Evolutionary conservation across 1,140 invertebrate genomes (phyloP).

Genomic region (Galendromus occidentalis): DNA sequence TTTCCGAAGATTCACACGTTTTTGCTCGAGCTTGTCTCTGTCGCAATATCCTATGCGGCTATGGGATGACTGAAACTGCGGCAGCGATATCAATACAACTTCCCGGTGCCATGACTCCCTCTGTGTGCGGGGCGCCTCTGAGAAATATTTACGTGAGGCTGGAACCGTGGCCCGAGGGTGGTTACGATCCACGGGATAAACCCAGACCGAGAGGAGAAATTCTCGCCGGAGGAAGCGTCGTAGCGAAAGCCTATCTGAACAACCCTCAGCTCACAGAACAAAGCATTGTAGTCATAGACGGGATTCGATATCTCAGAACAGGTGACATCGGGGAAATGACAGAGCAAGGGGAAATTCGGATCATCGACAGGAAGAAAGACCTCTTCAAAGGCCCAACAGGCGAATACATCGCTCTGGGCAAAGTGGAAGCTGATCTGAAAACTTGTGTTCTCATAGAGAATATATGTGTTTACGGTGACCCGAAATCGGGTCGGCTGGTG

Average conservation of each 20-base stretch:
- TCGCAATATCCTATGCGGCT: slow-evolving; percentile 73
- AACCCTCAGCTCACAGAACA: slow-evolving; percentile 66
- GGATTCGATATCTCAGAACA: slow-evolving; percentile 71
- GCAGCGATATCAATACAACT: slow-evolving; percentile 20
- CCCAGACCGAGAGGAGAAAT: slow-evolving; percentile 82
- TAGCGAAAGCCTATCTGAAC: slow-evolving; percentile 80
- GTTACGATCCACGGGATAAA: slow-evolving; percentile 38
- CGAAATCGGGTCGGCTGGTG: slow-evolving; percentile 59
- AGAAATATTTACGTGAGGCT: slow-evolving; percentile 64
- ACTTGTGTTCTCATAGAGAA: slow-evolving; percentile 87
- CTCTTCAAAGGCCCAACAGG: slow-evolving; percentile 35
- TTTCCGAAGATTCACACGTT: slow-evolving; percentile 83
- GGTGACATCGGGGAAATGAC: slow-evolving; percentile 83
- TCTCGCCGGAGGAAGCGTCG: slow-evolving; percentile 67
- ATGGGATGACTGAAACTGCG: slow-evolving; percentile 17
- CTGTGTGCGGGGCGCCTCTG: slow-evolving; percentile 58
- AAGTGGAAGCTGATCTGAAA: slow-evolving; percentile 57
- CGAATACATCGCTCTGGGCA: slow-evolving; percentile 28
- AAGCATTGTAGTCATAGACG: slow-evolving; percentile 41
- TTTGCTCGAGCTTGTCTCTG: slow-evolving; percentile 85
- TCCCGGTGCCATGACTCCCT: slow-evolving; percentile 19
- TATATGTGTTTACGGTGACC: slow-evolving; percentile 78
- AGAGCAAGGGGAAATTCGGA: not conserved
- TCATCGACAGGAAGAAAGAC: slow-evolving; percentile 34
- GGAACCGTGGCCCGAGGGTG: slow-evolving; percentile 85